Evolutionary conservation across 2,113 vertebrate species (phyloP), one percentile per base, ranked within the genome.

Genomic region (Hucho hucho): DNA sequence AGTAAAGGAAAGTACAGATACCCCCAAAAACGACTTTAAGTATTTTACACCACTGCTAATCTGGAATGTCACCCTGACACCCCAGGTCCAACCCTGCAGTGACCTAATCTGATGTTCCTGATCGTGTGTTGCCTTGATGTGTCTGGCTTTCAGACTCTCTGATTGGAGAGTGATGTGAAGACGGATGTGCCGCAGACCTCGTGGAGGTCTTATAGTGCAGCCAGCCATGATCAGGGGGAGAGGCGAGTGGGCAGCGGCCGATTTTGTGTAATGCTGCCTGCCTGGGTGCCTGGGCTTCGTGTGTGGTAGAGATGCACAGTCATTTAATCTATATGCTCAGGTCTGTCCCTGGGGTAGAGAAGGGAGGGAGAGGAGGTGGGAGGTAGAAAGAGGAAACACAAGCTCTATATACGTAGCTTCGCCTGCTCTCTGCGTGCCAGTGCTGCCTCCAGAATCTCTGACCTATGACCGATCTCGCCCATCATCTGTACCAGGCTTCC

Each of bases 181-280:
- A 81, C 46, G 73, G 72, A 80, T 71, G 70, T 68, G 22, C 20
- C 28, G 47, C 43, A 75, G 26, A 18, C 82, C 77, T 32, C 0
- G 7, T 24, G 68, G 78, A 26, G 28, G 70, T 9, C 67, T 65
- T 28, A 20, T 28, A 20, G 77, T 2, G 70, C 83, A 74, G 14
- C 37, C 37, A 43, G 9, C 11, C 37, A 43, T 43, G 37, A 43
- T 43, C 37, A 43, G 37, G 16, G 14, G 37, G 14, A 64, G 68
- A 12, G 26, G 28, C 1, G 13, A 18, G 26, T 20, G 37, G 56
- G 69, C 56, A 1, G 75, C 1, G 79, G 70, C 89, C 56, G 64
- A 90, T 88, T 86, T 66, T 71, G 73, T 37, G 80, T 77, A 84
- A 83, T 46, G 69, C 82, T 81, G 81, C 25, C 64, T 46, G 80